Base-by-base conservation (phyloP, 2,888 invertebrate genomes). In the Lochmaea capreae region DNA sequence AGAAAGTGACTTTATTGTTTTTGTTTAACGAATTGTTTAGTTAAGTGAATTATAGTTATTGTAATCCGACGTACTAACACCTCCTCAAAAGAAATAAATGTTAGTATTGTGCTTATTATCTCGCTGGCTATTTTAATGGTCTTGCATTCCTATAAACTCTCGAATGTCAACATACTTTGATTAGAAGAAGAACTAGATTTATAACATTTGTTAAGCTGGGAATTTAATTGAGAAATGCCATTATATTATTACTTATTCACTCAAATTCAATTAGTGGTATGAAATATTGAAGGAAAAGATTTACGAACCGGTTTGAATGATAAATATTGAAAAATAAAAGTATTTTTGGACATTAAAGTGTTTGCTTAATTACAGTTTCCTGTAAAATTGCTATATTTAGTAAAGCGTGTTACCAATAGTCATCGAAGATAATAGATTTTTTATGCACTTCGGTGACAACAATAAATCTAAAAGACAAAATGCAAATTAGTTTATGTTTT, bases 1-100 rank as follows among this genome's bases (percentile, higher is more conserved):
- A 68, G 75, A 75, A 75, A 75, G 75, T 75, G 66, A 72, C 69
- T 68, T 75, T 75, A 75, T 75, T 75, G 75, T 75, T 72, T 73
- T 61, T 75, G 69, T 75, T 75, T 75, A 75, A 75, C 72, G 75
- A 75, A 75, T 75, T 72, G 75, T 72, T 65, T 62, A 66, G 69
- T 72, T 69, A 69, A 66, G 72, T 75, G 75, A 75, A 75, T 72
- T 75, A 75, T 72, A 69, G 75, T 75, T 72, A 71, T 75, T 75
- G 72, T 72, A 75, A 75, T 68, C 75, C 69, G 75, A 72, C 75
- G 69, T 59, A 72, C 61, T 68, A 72, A 74, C 75, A 75, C 72
- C 75, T 72, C 72, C 75, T 75, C 72, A 68, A 68, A 68, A 33
- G 70, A 70, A 70, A 70, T 54, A 57, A 70, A 63, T 57, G 62